Conservation (phyloP, 1,140 invertebrate species). For the Lordiphosa collinella region DNA sequence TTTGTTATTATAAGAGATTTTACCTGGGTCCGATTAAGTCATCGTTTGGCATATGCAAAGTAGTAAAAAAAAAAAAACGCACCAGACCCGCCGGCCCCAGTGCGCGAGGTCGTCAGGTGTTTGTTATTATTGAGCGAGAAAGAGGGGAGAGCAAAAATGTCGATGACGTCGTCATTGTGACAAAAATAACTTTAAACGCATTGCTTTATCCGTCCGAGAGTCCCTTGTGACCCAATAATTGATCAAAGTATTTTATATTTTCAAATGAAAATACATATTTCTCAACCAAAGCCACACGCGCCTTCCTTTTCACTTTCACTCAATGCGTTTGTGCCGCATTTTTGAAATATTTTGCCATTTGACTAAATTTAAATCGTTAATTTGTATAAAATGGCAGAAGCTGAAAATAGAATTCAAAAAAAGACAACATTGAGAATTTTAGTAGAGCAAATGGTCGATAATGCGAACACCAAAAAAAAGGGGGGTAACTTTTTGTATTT, state of each 20-base stretch:
- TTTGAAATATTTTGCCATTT: slow-evolving; percentile 67
- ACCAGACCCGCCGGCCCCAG: not conserved
- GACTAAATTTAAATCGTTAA: slow-evolving; percentile 70
- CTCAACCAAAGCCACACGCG: slow-evolving; percentile 11
- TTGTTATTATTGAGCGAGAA: slow-evolving; percentile 31
- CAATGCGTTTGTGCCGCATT: slow-evolving; percentile 42
- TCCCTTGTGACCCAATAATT: slow-evolving; percentile 42
- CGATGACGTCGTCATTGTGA: slow-evolving; percentile 52
- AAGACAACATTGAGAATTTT: slow-evolving; percentile 3
- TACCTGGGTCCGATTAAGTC: slow-evolving; percentile 55
- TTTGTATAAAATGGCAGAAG: slow-evolving; percentile 58
- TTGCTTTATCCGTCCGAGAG: slow-evolving; percentile 22
- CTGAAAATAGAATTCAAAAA: slow-evolving; percentile 39
- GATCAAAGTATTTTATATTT: slow-evolving; percentile 55
- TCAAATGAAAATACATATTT: slow-evolving; percentile 6
- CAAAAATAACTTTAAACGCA: slow-evolving; percentile 29
- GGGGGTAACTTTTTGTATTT: no score
- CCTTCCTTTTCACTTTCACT: slow-evolving; percentile 58
- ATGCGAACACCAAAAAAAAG: no score
- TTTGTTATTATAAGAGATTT: slow-evolving; percentile 15
- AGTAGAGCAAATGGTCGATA: no score
- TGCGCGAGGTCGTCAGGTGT: slow-evolving; percentile 59
- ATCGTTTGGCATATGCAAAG: slow-evolving; percentile 59
- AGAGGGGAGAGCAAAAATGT: slow-evolving; percentile 24
- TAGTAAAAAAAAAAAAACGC: slow-evolving; percentile 15